Evolutionary conservation across 2,888 invertebrate species (phyloP), one percentile per base, ranked within the genome.

Genomic region (Norana najaformis): DNA sequence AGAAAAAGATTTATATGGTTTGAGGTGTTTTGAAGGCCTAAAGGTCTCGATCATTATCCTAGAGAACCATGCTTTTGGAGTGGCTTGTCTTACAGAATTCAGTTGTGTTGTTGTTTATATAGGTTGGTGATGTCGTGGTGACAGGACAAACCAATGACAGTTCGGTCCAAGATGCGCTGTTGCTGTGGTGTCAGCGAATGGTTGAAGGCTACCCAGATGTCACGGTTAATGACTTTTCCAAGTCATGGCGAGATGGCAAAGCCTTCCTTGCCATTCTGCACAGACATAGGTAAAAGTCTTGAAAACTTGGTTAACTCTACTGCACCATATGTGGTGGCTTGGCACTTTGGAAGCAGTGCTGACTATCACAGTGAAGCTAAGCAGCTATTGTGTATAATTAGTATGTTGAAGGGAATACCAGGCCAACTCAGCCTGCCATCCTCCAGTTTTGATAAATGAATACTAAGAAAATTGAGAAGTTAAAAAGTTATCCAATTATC

Each of bases 241-340:
- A 97, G 90, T 98, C 98, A 83, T 99, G 99, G 99, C 96, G 98
- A 91, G 99, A 99, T 95, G 99, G 99, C 88, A 96, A 98, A 94
- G 99, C 99, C 92, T 99, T 99, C 96, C 98, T 98, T 95, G 99
- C 99, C 93, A 97, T 99, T 95, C 97, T 99, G 93, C 99, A 99
- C 96, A 96, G 99, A 95, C 98, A 99, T 96, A 97, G 98, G 96
- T 98, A 97, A 85, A 36, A 37, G 69, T 69, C 69, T 69, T 69
- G 11, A 69, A 69, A n/a, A 69, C 69, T 69, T 69, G 30, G n/a
- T 69, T 69, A 0, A 11, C 30, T 69, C n/a, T n/a, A 69, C 6
- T n/a, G 69, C n/a, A n/a, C 30, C 8, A n/a, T 69, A 69, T 69
- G 11, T 69, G 69, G 30, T 69, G 69, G 69, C 23, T 47, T 20